phyloP scores from a whole-genome alignment of 1,140 invertebrate species.

The Schmidtea mediterranea region DNA sequence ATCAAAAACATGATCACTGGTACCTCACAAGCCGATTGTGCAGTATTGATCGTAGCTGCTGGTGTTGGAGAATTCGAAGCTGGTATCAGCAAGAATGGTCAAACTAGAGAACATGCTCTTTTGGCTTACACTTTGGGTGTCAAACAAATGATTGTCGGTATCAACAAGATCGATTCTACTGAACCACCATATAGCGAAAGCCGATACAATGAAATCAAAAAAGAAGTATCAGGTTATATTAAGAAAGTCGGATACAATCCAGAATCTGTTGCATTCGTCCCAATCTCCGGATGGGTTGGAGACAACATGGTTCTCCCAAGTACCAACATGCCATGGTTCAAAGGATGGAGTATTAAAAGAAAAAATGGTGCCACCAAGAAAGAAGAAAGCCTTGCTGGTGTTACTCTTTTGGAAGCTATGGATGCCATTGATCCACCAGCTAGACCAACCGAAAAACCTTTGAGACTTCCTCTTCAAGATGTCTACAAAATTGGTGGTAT shows the following conservation, averaged over 20 bases:
- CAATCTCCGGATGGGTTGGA: slow-evolving; percentile 91
- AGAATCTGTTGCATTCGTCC: slow-evolving; percentile 74
- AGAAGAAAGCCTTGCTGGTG: slow-evolving; percentile 43
- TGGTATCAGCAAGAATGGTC: slow-evolving; percentile 89
- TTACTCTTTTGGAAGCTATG: slow-evolving; percentile 60
- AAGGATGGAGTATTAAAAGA: slow-evolving; percentile 56
- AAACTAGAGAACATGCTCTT: slow-evolving; percentile 82
- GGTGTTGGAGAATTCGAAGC: slow-evolving; percentile 85
- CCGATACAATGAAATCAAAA: slow-evolving; percentile 86
- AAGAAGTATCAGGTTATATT: slow-evolving; percentile 65
- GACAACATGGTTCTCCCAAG: slow-evolving; percentile 76
- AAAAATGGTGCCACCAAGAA: slow-evolving; percentile 44
- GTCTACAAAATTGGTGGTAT: slow-evolving; percentile 98
- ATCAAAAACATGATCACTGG: slow-evolving; percentile 99
- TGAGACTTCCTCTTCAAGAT: slow-evolving; percentile 76
- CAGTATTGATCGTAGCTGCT: slow-evolving; percentile 70
- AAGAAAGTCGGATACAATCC: slow-evolving; percentile 87
- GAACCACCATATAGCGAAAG: slow-evolving; percentile 70
- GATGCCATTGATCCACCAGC: slow-evolving; percentile 67
- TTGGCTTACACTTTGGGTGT: slow-evolving; percentile 92
- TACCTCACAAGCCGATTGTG: slow-evolving; percentile 83
- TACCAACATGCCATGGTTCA: slow-evolving; percentile 75
- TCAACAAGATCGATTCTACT: slow-evolving; percentile 98
- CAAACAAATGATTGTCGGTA: slow-evolving; percentile 87
- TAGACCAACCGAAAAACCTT: slow-evolving; percentile 67